These are phyloP conservation scores for Xenopus borealis DNA, from an alignment of 2,113 vertebrate genomes.

Conservation along the genomic window DNA sequence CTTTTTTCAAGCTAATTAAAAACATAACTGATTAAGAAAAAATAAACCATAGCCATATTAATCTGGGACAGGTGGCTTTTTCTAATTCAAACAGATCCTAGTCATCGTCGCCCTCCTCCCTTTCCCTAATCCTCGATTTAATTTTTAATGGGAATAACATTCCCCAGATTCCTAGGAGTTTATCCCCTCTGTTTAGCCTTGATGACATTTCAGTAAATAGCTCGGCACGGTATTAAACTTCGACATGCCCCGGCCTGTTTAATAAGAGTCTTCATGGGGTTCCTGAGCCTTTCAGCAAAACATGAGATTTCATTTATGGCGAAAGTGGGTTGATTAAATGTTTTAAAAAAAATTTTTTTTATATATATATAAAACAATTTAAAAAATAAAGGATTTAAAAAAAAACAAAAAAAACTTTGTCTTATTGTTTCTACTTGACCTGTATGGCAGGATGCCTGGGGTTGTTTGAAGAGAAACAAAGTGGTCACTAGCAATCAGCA, in stretches of 20 bases:
- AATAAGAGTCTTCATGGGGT: conserved; percentile 9
- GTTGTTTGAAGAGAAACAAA: conserved; percentile 20
- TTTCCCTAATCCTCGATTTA: conserved; percentile 38
- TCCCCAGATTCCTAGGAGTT: conserved; percentile 31
- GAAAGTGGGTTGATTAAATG: background rate
- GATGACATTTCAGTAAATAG: conserved; percentile 35
- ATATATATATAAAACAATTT: background rate
- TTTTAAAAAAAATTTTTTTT: no score
- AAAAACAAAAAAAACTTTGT: conserved; percentile 4
- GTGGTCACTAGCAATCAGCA: conserved; percentile 24
- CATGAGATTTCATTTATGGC: background rate
- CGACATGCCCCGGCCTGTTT: conserved; percentile 32
- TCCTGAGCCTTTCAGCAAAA: background rate
- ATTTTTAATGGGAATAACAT: conserved; percentile 35
- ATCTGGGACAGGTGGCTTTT: conserved; percentile 44
- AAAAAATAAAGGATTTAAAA: background rate
- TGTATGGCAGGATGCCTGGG: conserved; percentile 11
- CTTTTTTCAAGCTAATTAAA: conserved; percentile 10
- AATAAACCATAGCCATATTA: background rate
- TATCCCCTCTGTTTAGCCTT: conserved; percentile 31
- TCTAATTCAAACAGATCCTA: conserved; percentile 30
- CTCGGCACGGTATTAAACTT: conserved; percentile 21
- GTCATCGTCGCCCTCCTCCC: conserved; percentile 24
- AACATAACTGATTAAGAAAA: conserved; percentile 8
- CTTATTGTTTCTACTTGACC: conserved; percentile 21